These are phyloP conservation scores for Sphenodon punctatus DNA, from an alignment of 2,797 vertebrate genomes.

Conservation along the genomic window DNA sequence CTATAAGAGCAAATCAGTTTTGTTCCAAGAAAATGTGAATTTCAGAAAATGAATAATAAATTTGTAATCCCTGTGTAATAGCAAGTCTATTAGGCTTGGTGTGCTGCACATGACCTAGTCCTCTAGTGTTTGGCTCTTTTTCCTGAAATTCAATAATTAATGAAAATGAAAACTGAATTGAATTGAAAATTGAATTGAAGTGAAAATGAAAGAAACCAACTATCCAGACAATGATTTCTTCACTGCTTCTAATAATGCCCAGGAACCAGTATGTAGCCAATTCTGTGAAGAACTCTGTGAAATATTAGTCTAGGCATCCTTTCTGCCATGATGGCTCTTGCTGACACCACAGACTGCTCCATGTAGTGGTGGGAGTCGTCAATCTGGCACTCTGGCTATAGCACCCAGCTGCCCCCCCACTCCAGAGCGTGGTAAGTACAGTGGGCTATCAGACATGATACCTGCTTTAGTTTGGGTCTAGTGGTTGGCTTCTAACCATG, in stretches of 20 bases:
- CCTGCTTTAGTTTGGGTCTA: too few relatives aligned
- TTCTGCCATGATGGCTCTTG: too few relatives aligned
- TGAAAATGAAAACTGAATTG: not conserved
- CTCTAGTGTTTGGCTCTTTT: not conserved
- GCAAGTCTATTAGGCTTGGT: not conserved
- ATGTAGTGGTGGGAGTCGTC: too few relatives aligned
- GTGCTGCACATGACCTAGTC: not conserved
- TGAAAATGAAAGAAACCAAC: conserved; percentile 20
- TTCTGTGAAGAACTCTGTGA: not conserved
- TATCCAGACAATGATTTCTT: not conserved
- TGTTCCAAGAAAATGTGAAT: conserved; percentile 1
- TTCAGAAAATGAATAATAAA: conserved; percentile 4
- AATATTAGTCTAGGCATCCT: conserved; percentile 8
- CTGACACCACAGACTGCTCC: too few relatives aligned
- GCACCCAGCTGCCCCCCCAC: too few relatives aligned
- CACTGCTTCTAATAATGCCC: conserved; percentile 3
- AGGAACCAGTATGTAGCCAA: not conserved
- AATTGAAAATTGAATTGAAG: too few relatives aligned
- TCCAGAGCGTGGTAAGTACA: too few relatives aligned
- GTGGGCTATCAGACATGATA: too few relatives aligned
- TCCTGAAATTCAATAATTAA: conserved; percentile 25
- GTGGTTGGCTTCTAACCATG: too few relatives aligned
- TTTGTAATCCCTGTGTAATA: not conserved
- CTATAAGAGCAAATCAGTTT: accelerated
- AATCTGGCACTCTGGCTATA: too few relatives aligned